These are phyloP conservation scores for Caranx melampygus DNA, from an alignment of 2,113 vertebrate species.

Conservation along the genomic window DNA sequence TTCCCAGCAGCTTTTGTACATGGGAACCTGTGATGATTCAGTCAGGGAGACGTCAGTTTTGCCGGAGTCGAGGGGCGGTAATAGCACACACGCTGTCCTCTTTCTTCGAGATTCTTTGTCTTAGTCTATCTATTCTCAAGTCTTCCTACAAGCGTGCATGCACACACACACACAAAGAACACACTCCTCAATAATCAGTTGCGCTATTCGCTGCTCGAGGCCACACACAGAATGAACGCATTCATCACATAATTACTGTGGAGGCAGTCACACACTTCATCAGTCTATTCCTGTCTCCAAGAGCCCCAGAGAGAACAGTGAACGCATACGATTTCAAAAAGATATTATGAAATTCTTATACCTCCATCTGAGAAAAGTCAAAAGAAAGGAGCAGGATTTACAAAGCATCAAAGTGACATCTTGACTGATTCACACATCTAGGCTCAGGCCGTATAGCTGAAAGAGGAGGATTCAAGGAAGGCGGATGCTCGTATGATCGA, in stretches of 20 bases:
- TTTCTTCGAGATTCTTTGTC: conserved; percentile 51
- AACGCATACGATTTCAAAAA: conserved; percentile 55
- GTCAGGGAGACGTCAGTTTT: background rate
- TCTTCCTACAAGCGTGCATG: conserved; percentile 23
- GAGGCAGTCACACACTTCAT: conserved; percentile 77
- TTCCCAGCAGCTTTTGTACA: background rate
- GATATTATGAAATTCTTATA: conserved; percentile 58
- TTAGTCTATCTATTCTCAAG: conserved; percentile 51
- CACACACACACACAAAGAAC: conserved; percentile 39
- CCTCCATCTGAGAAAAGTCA: conserved; percentile 44
- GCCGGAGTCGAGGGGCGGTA: background rate
- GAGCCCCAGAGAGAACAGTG: conserved; percentile 61
- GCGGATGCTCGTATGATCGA: conserved; percentile 31
- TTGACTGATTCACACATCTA: conserved; percentile 47
- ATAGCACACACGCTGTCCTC: conserved; percentile 11
- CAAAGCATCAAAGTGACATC: conserved; percentile 53
- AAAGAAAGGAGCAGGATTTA: conserved; percentile 44
- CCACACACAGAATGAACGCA: conserved; percentile 73
- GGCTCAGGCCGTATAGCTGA: background rate
- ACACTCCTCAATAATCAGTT: conserved; percentile 76
- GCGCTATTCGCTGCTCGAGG: conserved; percentile 75
- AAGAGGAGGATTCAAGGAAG: conserved; percentile 27
- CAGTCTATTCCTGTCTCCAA: conserved; percentile 77
- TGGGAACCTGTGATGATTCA: background rate
- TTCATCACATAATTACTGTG: conserved; percentile 80